Evolutionary conservation across 2,888 invertebrate species (phyloP), one percentile per base, ranked within the genome.

Genomic region (Lasioglossum figueresi): DNA sequence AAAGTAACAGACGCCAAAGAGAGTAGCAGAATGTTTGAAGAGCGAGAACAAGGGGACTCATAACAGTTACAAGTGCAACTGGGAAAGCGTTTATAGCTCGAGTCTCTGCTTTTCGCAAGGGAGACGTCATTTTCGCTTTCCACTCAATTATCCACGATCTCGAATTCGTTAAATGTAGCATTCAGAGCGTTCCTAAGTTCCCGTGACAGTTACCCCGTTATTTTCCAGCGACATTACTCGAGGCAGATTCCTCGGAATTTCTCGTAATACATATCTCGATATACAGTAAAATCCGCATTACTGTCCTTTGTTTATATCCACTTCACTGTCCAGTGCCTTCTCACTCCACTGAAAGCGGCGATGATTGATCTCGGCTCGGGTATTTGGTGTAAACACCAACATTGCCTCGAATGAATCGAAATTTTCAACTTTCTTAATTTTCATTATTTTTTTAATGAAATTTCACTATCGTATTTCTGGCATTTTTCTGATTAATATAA

Each of bases 71-170:
- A 19, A 34, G 31, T 63, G 63, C 63, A 63, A 63, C 63, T 63
- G 63, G 14, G 14, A 27, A 63, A 63, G 63, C 63, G 31, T 63
- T 63, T 31, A 14, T 59, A 27, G 59, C n/a, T 14, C 59, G 59
- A 14, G n/a, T 27, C 59, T 27, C 12, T 12, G 16, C 16, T 34
- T 34, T 34, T 31, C 63, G 31, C 63, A 31, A 27, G 31, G 2
- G 63, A 63, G 27, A 19, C 31, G 75, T 75, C 40, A 75, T 75
- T 59, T 43, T 40, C 75, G 8, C 40, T 40, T 75, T 59, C 75
- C 75, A n/a, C 40, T 40, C 59, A 75, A 75, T 75, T 75, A 75
- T 75, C 76, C 63, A 31, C 31, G 37, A 76, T 63, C 63, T 63
- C 31, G 63, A 63, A 63, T 63, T 16, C 31, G 63, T 63, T 31